Evolutionary conservation across 1,140 invertebrate genomes (phyloP).

Genomic region (Steinernema khuongi): DNA sequence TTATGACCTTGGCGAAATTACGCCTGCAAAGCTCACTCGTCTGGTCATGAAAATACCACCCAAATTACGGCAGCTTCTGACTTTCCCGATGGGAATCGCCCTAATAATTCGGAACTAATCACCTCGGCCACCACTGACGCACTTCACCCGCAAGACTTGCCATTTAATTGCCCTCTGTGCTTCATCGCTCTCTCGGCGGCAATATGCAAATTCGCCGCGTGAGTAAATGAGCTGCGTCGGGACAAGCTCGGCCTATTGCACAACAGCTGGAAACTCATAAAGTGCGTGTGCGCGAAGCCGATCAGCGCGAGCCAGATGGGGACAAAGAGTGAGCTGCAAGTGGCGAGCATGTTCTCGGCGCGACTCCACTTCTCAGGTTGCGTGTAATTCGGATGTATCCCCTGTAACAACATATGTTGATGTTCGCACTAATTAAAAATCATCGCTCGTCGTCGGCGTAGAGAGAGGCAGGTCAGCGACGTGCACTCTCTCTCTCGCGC

Average conservation of each 20-base stretch:
- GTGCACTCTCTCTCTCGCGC: background rate
- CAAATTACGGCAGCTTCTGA: slow-evolving; percentile 1
- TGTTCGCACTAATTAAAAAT: slow-evolving; percentile 5
- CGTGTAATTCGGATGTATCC: background rate
- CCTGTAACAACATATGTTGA: slow-evolving; percentile 2
- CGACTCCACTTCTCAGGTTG: slow-evolving; percentile 11
- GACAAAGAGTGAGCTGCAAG: background rate
- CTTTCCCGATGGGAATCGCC: slow-evolving; percentile 1
- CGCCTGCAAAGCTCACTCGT: background rate
- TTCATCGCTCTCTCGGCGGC: background rate
- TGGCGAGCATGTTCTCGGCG: background rate
- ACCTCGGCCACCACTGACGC: background rate
- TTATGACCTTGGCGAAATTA: slow-evolving; percentile 8
- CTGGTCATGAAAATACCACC: background rate
- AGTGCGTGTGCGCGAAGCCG: background rate
- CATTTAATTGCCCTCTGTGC: background rate
- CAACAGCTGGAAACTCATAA: slow-evolving; percentile 8
- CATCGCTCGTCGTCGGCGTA: background rate
- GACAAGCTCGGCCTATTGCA: background rate
- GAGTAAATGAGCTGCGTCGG: background rate
- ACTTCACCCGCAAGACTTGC: background rate
- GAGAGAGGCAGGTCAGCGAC: too few relatives aligned
- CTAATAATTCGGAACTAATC: slow-evolving; percentile 11
- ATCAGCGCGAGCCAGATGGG: background rate
- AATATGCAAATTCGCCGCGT: background rate